phyloP scores from a whole-genome alignment of 2,113 vertebrate species.

The Ceratotherium simum region DNA sequence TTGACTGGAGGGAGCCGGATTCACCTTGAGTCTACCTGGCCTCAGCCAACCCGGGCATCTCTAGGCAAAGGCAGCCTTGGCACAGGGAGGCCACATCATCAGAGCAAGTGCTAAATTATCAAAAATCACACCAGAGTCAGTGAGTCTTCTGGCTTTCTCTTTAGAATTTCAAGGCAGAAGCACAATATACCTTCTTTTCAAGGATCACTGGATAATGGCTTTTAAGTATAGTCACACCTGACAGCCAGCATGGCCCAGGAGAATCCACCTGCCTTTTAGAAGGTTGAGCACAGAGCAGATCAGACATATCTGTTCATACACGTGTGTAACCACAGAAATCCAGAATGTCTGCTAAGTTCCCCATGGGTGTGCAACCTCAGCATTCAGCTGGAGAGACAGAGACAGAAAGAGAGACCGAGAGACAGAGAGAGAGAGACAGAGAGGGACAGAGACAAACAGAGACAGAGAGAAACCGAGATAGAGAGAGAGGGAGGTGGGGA shows the following conservation, averaged over 20 bases:
- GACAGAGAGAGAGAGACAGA: neutral
- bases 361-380: neutral
- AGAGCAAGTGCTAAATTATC: too few relatives aligned
- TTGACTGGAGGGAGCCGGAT: too few relatives aligned
- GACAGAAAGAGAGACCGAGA: neutral
- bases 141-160: neutral
- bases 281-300: neutral
- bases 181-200: neutral
- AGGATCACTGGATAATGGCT: neutral
- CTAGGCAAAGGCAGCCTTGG: too few relatives aligned
- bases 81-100: too few relatives aligned
- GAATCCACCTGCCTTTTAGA: neutral
- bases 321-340: neutral
- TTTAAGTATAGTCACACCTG: neutral
- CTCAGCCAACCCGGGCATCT: too few relatives aligned
- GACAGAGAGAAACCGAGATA: neutral
- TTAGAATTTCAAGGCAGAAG: neutral
- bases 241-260: neutral
- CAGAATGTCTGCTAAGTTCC: neutral
- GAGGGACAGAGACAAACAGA: neutral
- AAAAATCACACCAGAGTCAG: neutral
- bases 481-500: neutral
- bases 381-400: neutral
- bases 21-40: too few relatives aligned
- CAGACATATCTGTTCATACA: neutral